Conservation (phyloP, 2,797 vertebrate species). For the Ctenopoma multispine region DNA sequence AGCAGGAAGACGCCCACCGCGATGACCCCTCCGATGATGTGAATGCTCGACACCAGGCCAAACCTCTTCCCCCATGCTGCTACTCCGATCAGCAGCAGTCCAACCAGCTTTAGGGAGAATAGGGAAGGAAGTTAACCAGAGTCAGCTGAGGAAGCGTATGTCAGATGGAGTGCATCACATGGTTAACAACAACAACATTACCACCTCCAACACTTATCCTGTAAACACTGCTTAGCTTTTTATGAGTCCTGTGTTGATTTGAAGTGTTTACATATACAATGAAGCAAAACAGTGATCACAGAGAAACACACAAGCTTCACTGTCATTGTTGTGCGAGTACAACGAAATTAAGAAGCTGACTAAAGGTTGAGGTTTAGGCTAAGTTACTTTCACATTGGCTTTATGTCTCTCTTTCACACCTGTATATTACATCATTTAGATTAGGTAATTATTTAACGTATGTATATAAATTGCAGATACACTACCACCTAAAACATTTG, state of each 20-base stretch:
- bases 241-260: background rate
- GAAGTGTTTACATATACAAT: background rate
- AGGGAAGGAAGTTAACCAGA: conserved; percentile 39
- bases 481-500: too few relatives aligned
- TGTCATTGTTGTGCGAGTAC: too few relatives aligned
- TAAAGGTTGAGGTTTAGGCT: background rate
- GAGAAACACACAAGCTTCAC: background rate
- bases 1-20: conserved; percentile 94
- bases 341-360: too few relatives aligned
- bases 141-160: conserved; percentile 22
- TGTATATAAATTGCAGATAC: too few relatives aligned
- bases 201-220: background rate
- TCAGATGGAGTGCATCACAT: background rate
- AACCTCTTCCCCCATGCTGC: conserved; percentile 94
- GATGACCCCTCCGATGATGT: conserved; percentile 95
- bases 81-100: conserved; percentile 92
- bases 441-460: too few relatives aligned
- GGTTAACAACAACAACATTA: background rate
- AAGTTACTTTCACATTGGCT: background rate
- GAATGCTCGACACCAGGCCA: conserved; percentile 92
- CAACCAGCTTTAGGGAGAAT: conserved; percentile 87
- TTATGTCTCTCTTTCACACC: background rate
- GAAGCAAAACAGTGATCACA: background rate
- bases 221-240: background rate
- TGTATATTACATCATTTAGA: too few relatives aligned